phyloP scores from a whole-genome alignment of 2,888 invertebrate genomes.

The Athrips mouffetella region DNA sequence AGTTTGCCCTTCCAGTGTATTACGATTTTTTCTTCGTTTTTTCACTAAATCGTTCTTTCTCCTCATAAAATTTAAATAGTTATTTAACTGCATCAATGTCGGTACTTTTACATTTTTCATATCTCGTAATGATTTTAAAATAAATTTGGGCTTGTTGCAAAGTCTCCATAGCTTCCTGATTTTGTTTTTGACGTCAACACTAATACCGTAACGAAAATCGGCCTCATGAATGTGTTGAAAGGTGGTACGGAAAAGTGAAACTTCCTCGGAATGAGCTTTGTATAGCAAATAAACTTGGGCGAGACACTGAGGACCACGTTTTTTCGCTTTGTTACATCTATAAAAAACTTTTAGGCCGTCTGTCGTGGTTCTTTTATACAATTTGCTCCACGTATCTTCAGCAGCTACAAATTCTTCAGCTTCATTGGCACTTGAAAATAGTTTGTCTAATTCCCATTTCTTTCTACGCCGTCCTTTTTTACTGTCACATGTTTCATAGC shows the following conservation, averaged over 20 bases:
- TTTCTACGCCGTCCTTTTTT: neutral
- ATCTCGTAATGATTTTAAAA: conserved; percentile 16
- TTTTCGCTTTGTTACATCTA: neutral
- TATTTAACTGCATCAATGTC: neutral
- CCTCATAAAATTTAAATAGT: neutral
- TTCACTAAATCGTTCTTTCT: no score
- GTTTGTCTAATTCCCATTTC: neutral
- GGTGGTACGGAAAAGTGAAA: neutral
- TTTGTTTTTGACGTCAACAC: neutral
- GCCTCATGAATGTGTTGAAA: neutral
- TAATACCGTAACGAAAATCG: neutral
- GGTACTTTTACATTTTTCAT: neutral
- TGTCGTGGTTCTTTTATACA: neutral
- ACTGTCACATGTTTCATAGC: neutral
- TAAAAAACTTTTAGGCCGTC: neutral
- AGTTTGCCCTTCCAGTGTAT: no score
- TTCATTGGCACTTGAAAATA: neutral
- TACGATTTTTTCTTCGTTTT: no score
- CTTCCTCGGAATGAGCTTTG: neutral
- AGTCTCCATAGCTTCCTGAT: neutral
- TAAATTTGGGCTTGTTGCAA: neutral
- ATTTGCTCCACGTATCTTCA: neutral
- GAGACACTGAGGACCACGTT: neutral
- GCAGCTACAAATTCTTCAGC: neutral
- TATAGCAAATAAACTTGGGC: neutral